phyloP scores from a whole-genome alignment of 2,113 vertebrate species.

The Megaleporinus macrocephalus region DNA sequence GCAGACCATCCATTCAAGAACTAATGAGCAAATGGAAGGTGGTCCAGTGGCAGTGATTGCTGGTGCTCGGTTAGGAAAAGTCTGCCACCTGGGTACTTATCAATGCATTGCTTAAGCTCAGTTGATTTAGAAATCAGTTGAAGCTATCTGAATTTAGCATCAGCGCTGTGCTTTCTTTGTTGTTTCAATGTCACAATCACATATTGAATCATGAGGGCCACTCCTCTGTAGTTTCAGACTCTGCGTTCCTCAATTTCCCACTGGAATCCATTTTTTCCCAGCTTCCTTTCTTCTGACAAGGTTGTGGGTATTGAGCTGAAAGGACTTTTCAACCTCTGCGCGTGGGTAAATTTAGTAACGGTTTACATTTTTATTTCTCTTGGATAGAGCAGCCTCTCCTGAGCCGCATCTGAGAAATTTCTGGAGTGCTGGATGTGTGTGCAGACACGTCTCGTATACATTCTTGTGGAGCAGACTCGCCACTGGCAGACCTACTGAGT shows the following conservation, averaged over 20 bases:
- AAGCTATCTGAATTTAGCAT: neutral
- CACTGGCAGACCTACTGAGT: too few relatives aligned
- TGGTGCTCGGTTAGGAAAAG: neutral
- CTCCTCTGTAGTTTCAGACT: slow-evolving; percentile 32
- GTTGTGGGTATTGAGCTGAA: slow-evolving; percentile 50
- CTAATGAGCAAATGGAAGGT: neutral
- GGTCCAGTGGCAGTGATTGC: neutral
- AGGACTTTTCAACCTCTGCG: slow-evolving; percentile 45
- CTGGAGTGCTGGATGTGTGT: neutral
- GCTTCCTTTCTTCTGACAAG: slow-evolving; percentile 58
- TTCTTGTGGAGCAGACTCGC: too few relatives aligned
- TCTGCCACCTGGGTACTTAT: neutral
- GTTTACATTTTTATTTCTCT: slow-evolving; percentile 46
- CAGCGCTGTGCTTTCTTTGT: neutral
- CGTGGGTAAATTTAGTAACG: slow-evolving; percentile 51
- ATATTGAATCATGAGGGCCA: neutral
- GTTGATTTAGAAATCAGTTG: neutral
- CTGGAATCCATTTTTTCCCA: slow-evolving; percentile 64
- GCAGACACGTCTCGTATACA: neutral
- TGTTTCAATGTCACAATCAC: neutral
- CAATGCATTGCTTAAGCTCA: too few relatives aligned
- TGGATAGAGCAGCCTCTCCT: slow-evolving; percentile 1
- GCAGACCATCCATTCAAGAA: neutral
- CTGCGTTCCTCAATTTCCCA: slow-evolving; percentile 52
- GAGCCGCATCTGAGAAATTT: slow-evolving; percentile 9